These are phyloP conservation scores for Onychomys torridus DNA, from an alignment of 2,797 vertebrate genomes.

Conservation along the genomic window DNA sequence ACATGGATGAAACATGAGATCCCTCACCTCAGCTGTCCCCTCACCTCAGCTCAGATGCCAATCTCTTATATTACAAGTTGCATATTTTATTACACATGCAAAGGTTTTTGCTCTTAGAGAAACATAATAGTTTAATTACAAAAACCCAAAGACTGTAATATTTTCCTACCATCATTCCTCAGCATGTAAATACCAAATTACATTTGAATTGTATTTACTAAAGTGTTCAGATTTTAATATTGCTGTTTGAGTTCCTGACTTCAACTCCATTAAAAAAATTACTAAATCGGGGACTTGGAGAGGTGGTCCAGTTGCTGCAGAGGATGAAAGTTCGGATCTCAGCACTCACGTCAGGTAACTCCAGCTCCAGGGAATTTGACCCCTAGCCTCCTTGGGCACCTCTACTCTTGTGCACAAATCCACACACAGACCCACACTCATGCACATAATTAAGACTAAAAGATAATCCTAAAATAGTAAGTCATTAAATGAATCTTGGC, in stretches of 20 bases:
- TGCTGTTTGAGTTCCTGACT: not conserved
- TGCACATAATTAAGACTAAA: not conserved
- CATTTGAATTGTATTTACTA: not conserved
- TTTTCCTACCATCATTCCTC: not conserved
- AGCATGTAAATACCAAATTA: not conserved
- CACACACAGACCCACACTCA: not conserved
- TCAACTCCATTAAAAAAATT: not conserved
- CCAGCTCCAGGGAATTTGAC: no score
- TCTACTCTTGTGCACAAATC: not conserved
- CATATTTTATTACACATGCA: no score
- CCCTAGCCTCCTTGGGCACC: not conserved
- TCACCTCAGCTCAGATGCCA: not conserved
- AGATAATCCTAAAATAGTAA: not conserved
- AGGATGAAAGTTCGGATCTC: not conserved
- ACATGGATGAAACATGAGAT: not conserved
- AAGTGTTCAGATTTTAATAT: not conserved
- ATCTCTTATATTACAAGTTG: not conserved
- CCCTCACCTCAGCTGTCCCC: no score
- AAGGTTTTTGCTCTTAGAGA: not conserved
- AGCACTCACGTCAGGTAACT: not conserved
- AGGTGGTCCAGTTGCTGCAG: not conserved
- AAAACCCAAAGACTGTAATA: not conserved
- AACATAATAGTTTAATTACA: not conserved
- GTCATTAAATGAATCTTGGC: not conserved
- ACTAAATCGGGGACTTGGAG: not conserved